These are phyloP conservation scores for Manis javanica DNA, from an alignment of 2,797 vertebrate genomes.

Conservation along the genomic window DNA sequence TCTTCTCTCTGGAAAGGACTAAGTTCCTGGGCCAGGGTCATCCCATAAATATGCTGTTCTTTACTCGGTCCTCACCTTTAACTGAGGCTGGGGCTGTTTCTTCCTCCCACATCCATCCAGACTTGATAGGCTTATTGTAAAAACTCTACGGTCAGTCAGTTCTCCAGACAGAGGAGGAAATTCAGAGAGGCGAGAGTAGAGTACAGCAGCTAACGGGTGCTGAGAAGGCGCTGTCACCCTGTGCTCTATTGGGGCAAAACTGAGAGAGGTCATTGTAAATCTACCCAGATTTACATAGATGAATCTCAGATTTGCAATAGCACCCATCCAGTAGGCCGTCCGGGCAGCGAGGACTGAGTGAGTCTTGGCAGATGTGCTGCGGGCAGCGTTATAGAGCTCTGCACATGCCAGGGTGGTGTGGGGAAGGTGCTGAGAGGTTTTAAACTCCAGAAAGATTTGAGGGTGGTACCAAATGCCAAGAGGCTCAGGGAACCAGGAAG, in stretches of 20 bases:
- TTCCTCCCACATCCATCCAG: not conserved
- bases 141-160: not conserved
- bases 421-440: not conserved
- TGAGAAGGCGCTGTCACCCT: not conserved
- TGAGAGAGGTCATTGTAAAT: not conserved
- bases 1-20: not conserved
- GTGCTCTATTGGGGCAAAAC: not conserved
- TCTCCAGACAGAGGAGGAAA: not conserved
- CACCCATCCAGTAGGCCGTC: not conserved
- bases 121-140: not conserved
- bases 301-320: not conserved
- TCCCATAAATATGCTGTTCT: not conserved
- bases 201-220: not conserved
- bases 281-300: not conserved
- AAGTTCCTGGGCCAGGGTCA: not conserved
- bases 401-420: not conserved
- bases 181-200: not conserved
- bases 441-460: not conserved
- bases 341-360: not conserved
- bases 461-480: not conserved
- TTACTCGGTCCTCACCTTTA: not conserved
- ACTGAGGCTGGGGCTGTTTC: not conserved
- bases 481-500: not conserved
- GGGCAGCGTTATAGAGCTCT: not conserved
- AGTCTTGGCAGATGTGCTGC: not conserved